Evolutionary conservation across 1,140 invertebrate genomes (phyloP).

Genomic region (Armadillidium nasatum): DNA sequence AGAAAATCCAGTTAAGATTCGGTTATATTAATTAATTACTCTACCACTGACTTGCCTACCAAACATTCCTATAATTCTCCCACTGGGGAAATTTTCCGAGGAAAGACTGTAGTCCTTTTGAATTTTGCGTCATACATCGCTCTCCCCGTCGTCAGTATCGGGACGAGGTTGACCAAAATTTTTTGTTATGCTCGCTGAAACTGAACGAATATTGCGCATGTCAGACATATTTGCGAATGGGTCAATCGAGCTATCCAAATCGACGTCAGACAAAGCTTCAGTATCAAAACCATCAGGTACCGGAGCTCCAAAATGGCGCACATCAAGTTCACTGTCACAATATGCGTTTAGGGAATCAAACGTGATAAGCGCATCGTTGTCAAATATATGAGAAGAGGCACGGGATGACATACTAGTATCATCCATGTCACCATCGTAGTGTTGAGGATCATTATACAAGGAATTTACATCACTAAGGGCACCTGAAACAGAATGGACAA

Average conservation of each 20-base stretch:
- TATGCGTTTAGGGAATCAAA: conserved; percentile 71
- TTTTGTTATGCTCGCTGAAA: conserved; percentile 67
- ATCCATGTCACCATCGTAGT: conserved; percentile 59
- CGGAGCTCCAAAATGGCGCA: conserved; percentile 42
- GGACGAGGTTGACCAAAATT: conserved; percentile 64
- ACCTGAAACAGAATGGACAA: conserved; percentile 49
- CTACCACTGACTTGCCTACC: neutral
- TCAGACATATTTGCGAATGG: neutral
- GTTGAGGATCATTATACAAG: conserved; percentile 63
- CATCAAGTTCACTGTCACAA: conserved; percentile 69
- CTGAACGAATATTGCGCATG: conserved; percentile 66
- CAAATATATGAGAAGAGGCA: conserved; percentile 69
- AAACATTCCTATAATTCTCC: neutral
- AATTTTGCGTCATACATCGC: conserved; percentile 42
- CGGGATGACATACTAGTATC: conserved; percentile 68
- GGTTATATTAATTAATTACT: neutral
- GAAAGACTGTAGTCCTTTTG: neutral
- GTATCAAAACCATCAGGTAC: conserved; percentile 51
- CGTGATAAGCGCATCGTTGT: conserved; percentile 68
- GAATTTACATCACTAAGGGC: conserved; percentile 79
- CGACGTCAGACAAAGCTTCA: conserved; percentile 50
- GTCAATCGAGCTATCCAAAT: conserved; percentile 32
- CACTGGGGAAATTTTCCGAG: neutral
- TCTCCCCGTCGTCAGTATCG: conserved; percentile 44
- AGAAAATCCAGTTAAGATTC: neutral